phyloP scores from a whole-genome alignment of 1,140 invertebrate genomes.

The Grapholita molesta region DNA sequence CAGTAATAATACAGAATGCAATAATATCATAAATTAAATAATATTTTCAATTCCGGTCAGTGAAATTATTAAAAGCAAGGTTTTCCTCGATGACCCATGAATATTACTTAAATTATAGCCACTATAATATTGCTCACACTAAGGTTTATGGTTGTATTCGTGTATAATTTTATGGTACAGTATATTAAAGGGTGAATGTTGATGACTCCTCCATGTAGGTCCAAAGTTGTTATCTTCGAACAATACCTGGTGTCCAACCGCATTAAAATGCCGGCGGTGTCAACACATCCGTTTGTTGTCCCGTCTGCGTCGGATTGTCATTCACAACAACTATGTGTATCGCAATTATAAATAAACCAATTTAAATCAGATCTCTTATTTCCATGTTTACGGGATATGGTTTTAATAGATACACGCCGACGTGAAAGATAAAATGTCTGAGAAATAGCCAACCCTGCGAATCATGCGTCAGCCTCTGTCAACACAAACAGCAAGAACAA shows the following conservation, averaged over 20 bases:
- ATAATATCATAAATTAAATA: background rate
- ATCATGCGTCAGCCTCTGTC: conserved; percentile 30
- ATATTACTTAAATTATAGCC: too few relatives aligned
- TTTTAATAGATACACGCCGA: background rate
- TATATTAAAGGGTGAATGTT: background rate
- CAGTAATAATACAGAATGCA: background rate
- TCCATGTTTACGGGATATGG: background rate
- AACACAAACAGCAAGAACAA: conserved; percentile 18
- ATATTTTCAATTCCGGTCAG: background rate
- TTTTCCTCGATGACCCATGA: background rate
- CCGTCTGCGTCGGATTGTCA: conserved; percentile 17
- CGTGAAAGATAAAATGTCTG: background rate
- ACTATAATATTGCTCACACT: background rate
- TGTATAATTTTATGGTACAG: background rate
- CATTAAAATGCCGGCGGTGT: conserved; percentile 47
- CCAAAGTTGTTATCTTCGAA: conserved; percentile 10
- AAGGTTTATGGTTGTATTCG: background rate
- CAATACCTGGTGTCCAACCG: conserved; percentile 23
- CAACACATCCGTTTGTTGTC: conserved; percentile 41
- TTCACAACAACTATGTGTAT: background rate
- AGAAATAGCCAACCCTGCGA: conserved; percentile 20
- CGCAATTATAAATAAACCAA: background rate
- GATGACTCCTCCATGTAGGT: background rate
- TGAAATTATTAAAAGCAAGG: background rate
- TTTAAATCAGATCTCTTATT: background rate